Evolutionary conservation across 1,140 invertebrate species (phyloP), one percentile per base, ranked within the genome.

Genomic region (Bombus pyrosoma): DNA sequence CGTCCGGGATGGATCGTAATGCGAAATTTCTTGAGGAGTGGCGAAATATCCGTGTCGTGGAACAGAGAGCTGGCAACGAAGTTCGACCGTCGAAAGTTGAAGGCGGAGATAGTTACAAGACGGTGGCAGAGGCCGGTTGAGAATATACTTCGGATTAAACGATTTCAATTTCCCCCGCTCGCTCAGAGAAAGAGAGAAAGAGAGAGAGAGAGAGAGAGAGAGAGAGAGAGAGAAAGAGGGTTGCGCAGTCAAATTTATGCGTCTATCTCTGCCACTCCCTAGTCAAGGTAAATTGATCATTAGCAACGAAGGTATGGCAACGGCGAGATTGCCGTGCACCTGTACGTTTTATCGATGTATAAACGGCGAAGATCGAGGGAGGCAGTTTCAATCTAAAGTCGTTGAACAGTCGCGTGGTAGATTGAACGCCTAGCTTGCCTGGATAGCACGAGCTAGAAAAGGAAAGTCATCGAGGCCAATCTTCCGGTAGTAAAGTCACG

Each of bases 71-170:
- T 15, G 28, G 12, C 12, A 34, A 10, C 72, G 28, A 77, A 77
- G 43, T 83, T 82, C 41, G 71, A 37, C 34, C 34, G 73, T 83
- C n/a, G 43, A 83, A 77, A 57, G 62, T 83, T 76, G 81, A 76
- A 62, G 43, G n/a, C 62, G 39, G 68, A 72, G 76, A 85, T 80
- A 64, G 83, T 71, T 85, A 72, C 68, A 72, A 80, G 83, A 72
- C 59, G 25, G 78, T 41, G 25, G 78, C 34, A 8, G n/a, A n/a
- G 34, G 47, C 73, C 28, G 71, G 83, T 75, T 68, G 78, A 73
- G 83, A 81, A 85, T 81, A 81, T 85, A 85, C 78, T 81, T 81
- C 37, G 69, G 77, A 85, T 85, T 81, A 81, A 85, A 85, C 83
- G 78, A 85, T 85, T 85, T 81, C 83, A 72, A 85, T 85, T 85